Conservation (phyloP, 2,797 vertebrate species). For the Chrysocyon brachyurus region DNA sequence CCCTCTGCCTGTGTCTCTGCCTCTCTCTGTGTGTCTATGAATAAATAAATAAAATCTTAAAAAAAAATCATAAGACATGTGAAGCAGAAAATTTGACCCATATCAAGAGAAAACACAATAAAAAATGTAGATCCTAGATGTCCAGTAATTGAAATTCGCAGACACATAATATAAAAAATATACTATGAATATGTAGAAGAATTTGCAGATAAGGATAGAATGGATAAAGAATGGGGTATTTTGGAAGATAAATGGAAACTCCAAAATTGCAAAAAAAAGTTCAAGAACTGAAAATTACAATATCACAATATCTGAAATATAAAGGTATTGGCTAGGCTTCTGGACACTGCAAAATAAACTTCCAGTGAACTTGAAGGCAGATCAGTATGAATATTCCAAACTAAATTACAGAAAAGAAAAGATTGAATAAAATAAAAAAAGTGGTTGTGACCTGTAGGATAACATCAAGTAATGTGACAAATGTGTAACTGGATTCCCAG, state of each 20-base stretch:
- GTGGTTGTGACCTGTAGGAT: too few relatives aligned
- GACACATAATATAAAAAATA: too few relatives aligned
- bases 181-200: background rate
- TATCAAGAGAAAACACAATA: background rate
- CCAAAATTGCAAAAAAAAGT: background rate
- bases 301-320: background rate
- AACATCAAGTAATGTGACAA: rapidly evolving
- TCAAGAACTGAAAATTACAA: background rate
- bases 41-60: too few relatives aligned
- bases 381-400: background rate
- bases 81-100: background rate
- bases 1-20: too few relatives aligned
- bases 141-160: background rate
- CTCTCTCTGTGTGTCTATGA: too few relatives aligned
- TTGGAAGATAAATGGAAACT: background rate
- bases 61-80: too few relatives aligned
- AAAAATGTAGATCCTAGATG: background rate
- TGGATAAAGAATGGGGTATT: background rate
- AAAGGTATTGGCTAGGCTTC: background rate
- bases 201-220: background rate
- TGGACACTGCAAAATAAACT: background rate
- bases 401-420: background rate
- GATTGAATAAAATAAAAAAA: background rate
- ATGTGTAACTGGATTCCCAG: background rate
- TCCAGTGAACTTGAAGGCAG: background rate